Conservation (phyloP, 2,888 invertebrate genomes). For the Drosophila longiperda region DNA sequence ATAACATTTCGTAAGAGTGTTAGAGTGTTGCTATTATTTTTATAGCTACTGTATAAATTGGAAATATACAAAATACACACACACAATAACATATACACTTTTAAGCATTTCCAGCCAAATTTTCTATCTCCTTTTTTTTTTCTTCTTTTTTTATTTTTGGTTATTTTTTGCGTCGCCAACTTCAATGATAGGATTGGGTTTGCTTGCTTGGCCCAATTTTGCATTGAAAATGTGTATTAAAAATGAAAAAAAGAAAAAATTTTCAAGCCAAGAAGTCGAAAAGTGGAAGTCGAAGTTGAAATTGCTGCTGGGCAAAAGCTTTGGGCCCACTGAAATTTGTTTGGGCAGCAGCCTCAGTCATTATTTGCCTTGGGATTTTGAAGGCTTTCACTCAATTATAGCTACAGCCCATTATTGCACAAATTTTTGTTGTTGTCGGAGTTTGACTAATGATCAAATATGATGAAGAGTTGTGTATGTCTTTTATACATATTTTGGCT, state of each 20-base stretch:
- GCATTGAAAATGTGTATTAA: conserved; percentile 41
- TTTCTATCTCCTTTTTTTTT: conserved; percentile 14
- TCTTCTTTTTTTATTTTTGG: neutral
- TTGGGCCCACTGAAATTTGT: conserved; percentile 23
- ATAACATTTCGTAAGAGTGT: neutral
- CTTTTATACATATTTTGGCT: conserved; percentile 10
- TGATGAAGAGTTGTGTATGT: conserved; percentile 41
- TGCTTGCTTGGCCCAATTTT: conserved; percentile 61
- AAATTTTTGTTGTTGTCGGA: conserved; percentile 34
- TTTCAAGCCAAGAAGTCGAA: conserved; percentile 35
- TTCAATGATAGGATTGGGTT: conserved; percentile 46
- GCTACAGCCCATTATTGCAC: conserved; percentile 65
- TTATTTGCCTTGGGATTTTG: conserved; percentile 30
- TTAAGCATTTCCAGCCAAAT: conserved; percentile 12
- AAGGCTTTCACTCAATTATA: conserved; percentile 70
- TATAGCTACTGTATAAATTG: neutral
- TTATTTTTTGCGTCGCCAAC: conserved; percentile 19
- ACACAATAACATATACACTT: neutral
- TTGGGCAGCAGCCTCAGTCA: conserved; percentile 32
- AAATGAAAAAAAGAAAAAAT: conserved; percentile 24
- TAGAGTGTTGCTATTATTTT: neutral
- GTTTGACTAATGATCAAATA: conserved; percentile 68
- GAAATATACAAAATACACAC: neutral
- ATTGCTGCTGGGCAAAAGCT: conserved; percentile 49
- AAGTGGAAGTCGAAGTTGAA: conserved; percentile 60